phyloP scores from a whole-genome alignment of 2,113 vertebrate species.

The Oryzias curvinotus region DNA sequence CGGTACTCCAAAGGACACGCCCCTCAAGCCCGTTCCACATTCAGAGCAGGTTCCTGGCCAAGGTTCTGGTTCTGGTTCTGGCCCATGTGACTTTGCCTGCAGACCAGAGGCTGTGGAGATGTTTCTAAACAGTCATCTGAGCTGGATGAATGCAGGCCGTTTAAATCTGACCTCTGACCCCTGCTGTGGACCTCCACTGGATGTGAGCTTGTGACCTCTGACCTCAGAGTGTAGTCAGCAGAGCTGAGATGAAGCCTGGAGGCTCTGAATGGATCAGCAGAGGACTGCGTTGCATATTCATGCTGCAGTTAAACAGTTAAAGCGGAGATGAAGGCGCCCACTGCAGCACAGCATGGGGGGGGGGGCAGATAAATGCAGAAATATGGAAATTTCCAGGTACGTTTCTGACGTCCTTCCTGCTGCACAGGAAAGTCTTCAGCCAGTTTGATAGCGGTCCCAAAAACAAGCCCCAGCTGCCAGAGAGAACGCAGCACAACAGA shows the following conservation, averaged over 20 bases:
- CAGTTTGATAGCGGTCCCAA: no score
- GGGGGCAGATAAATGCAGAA: neutral
- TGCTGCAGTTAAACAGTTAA: slow-evolving; percentile 18
- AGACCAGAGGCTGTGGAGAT: no score
- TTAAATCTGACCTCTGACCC: no score
- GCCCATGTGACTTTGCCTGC: no score
- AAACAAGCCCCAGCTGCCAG: slow-evolving; percentile 28
- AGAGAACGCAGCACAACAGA: slow-evolving; percentile 50
- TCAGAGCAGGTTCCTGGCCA: no score
- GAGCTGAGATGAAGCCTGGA: slow-evolving; percentile 6
- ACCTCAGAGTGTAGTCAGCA: slow-evolving; percentile 18
- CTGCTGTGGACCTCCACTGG: no score
- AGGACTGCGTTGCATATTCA: slow-evolving; percentile 51
- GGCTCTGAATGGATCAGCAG: slow-evolving; percentile 30
- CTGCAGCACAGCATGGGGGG: slow-evolving; percentile 2
- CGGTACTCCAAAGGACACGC: no score
- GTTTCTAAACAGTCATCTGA: no score
- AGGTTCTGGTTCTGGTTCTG: no score
- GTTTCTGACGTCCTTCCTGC: slow-evolving; percentile 10
- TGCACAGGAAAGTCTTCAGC: slow-evolving; percentile 16
- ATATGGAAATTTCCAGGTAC: neutral
- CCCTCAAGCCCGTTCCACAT: no score
- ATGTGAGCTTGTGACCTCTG: slow-evolving; percentile 15
- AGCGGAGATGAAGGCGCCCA: slow-evolving; percentile 22
- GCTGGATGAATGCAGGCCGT: no score